A percentile compares a stretch with the other conserved stretches of the same genome.
Conservation (phyloP, 1,140 invertebrate species). For the Euura lappo region DNA sequence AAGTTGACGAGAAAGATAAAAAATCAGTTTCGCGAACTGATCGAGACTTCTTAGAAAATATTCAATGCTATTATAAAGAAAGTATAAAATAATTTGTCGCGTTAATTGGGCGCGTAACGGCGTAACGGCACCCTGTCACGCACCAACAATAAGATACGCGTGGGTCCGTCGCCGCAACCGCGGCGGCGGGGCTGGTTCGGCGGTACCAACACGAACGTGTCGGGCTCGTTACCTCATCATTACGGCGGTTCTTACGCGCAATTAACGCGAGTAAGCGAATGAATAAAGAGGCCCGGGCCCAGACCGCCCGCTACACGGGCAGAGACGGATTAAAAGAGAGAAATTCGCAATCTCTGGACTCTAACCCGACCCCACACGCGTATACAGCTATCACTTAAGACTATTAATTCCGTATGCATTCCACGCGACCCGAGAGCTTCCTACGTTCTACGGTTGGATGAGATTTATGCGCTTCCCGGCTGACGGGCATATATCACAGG, state of each 20-base stretch:
- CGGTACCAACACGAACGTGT: not conserved
- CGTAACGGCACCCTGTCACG: conserved; percentile 29
- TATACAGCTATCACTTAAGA: conserved; percentile 4
- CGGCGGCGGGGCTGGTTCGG: not conserved
- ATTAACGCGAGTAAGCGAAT: not conserved
- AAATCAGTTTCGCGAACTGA: not conserved
- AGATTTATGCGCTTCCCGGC: not conserved
- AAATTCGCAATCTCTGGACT: too few species aligned
- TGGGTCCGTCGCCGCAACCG: not conserved
- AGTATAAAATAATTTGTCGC: conserved; percentile 45
- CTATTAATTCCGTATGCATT: conserved; percentile 6
- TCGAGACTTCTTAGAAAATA: too few species aligned
- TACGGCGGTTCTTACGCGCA: conserved; percentile 29
- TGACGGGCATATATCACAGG: not conserved
- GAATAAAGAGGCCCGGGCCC: not conserved
- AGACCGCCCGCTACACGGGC: not conserved
- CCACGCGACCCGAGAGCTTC: not conserved
- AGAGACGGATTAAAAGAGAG: too few species aligned
- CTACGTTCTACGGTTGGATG: not conserved
- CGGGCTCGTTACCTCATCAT: conserved; percentile 39
- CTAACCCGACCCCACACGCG: not conserved
- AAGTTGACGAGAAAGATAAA: not conserved
- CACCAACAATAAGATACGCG: not conserved
- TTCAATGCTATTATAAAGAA: too few species aligned
- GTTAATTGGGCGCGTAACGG: conserved; percentile 50